Evolutionary conservation across 2,888 invertebrate species (phyloP).

Genomic region (Microplitis manilae): DNA sequence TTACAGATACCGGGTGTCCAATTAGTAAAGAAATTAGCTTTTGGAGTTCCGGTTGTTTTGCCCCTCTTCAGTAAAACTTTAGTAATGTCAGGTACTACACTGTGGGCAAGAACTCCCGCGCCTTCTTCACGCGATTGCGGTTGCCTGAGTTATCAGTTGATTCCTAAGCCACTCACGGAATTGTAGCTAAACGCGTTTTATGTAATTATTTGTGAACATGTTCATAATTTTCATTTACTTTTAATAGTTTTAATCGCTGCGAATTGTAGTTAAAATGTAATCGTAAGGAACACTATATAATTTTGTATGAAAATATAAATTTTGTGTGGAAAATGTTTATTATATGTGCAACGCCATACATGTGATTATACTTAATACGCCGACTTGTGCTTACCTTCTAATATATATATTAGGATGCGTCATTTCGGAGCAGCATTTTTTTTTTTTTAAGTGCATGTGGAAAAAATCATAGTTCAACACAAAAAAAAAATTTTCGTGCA

Average conservation of each 20-base stretch:
- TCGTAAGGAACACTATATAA: background rate
- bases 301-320: background rate
- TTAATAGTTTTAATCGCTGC: background rate
- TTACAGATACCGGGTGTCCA: conserved; percentile 37
- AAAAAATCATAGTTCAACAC: too few relatives aligned
- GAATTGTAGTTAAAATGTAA: background rate
- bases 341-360: background rate
- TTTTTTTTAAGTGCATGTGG: too few relatives aligned
- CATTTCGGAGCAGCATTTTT: too few relatives aligned
- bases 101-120: conserved; percentile 59
- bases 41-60: conserved; percentile 23
- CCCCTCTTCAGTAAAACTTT: background rate
- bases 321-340: background rate
- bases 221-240: background rate
- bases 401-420: too few relatives aligned
- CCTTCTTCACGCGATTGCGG: conserved; percentile 65
- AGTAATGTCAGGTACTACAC: conserved; percentile 35
- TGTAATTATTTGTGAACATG: background rate
- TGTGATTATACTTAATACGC: background rate
- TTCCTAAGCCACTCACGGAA: conserved; percentile 55
- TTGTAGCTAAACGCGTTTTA: background rate
- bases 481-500: too few relatives aligned
- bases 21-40: conserved; percentile 29
- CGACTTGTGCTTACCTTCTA: too few relatives aligned
- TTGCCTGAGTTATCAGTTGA: conserved; percentile 62